Evolutionary conservation across 1,140 invertebrate genomes (phyloP), one percentile per base, ranked within the genome.

Genomic region (Phenacoccus solenopsis): DNA sequence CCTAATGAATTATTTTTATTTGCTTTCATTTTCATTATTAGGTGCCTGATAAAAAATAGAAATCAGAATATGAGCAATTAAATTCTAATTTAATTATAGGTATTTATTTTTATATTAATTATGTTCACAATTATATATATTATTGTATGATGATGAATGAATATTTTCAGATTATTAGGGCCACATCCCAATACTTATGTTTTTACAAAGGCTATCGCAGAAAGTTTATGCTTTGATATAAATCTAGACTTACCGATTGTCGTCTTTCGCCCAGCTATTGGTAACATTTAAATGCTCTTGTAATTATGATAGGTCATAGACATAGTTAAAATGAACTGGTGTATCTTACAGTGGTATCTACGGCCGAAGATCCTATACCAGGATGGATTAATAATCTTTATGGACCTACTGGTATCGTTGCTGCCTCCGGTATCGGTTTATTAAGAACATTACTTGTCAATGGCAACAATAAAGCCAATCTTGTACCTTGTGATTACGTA

Each of bases 111-210:
- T n/a, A n/a, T n/a, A n/a, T n/a, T n/a, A n/a, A n/a, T n/a, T n/a
- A n/a, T n/a, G n/a, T n/a, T n/a, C n/a, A n/a, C n/a, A n/a, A n/a
- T n/a, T n/a, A n/a, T n/a, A n/a, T n/a, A n/a, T n/a, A n/a, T n/a
- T n/a, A n/a, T n/a, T n/a, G n/a, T n/a, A n/a, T n/a, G n/a, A n/a
- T n/a, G n/a, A n/a, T n/a, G n/a, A n/a, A n/a, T n/a, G 30, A 32
- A 32, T 32, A 38, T 73, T 69, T 67, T 10, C 28, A 71, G 72
- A 20, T 85, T 77, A 80, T 78, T 79, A 30, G 70, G 56, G 27
- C 49, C 61, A 20, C 88, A 84, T 76, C 91, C 91, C 0, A 94
- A 94, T 75, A 90, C 89, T 0, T 94, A 94, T 74, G 85, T 87
- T 0, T 92, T 85, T 74, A 91, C 90, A 1, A 94, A 94, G 81